Conservation (phyloP, 2,888 invertebrate genomes). For the Orthosia incerta region DNA sequence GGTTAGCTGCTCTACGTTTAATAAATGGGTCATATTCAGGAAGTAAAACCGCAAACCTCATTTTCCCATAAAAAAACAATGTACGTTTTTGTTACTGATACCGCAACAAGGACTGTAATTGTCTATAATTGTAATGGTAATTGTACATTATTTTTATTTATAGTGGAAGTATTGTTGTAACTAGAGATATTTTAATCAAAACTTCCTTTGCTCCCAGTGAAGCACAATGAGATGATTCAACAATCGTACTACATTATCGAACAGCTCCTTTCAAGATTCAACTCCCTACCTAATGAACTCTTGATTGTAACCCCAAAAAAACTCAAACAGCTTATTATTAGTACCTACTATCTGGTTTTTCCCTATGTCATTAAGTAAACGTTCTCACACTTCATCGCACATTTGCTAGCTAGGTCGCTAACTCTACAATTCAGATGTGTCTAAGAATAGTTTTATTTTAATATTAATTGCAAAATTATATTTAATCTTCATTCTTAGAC, state of each 20-base stretch:
- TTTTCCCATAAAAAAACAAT: constrained; percentile 74
- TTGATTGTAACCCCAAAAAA: constrained; percentile 24
- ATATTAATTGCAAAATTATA: constrained; percentile 31
- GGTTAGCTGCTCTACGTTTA: constrained; percentile 68
- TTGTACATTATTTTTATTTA: constrained; percentile 9
- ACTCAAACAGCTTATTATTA: constrained; percentile 34
- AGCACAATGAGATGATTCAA: constrained; percentile 3
- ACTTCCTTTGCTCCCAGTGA: constrained; percentile 29
- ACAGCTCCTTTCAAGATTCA: background rate
- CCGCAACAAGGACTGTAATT: constrained; percentile 28
- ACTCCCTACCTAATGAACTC: constrained; percentile 24
- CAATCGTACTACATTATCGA: too few species aligned
- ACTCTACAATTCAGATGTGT: constrained; percentile 35
- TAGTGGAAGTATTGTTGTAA: background rate
- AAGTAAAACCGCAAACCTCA: constrained; percentile 85
- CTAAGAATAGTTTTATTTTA: constrained; percentile 34
- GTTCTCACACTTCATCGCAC: constrained; percentile 56
- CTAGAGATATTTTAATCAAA: constrained; percentile 20
- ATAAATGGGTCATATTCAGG: constrained; percentile 85
- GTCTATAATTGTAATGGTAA: constrained; percentile 13
- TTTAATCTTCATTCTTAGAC: constrained; percentile 17
- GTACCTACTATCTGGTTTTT: constrained; percentile 32
- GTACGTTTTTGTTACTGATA: constrained; percentile 49
- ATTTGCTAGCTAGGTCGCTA: constrained; percentile 40
- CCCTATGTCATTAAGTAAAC: constrained; percentile 33